These are phyloP conservation scores for Chironomus tepperi DNA, from an alignment of 1,140 invertebrate genomes.

Conservation along the genomic window DNA sequence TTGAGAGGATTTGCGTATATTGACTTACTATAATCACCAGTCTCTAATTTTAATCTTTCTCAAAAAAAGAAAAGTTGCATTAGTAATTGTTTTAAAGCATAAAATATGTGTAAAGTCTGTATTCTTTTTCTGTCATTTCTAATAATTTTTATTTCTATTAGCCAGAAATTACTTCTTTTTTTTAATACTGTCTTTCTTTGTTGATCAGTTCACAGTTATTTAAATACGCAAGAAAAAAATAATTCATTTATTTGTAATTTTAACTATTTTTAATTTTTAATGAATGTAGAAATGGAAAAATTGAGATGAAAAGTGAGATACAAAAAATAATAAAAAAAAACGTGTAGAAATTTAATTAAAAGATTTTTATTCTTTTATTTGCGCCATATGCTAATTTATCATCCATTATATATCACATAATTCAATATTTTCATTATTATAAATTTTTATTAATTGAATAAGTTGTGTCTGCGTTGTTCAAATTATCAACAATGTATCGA, in stretches of 20 bases:
- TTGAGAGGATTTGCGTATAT: no score
- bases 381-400: not conserved
- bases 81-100: no score
- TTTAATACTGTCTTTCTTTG: not conserved
- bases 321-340: not conserved
- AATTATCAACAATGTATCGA: no score
- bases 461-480: no score
- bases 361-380: not conserved
- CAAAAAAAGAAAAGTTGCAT: not conserved
- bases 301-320: not conserved
- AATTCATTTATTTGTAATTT: not conserved
- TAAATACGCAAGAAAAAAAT: not conserved
- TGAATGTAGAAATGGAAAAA: not conserved
- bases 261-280: not conserved
- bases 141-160: not conserved
- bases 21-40: not conserved
- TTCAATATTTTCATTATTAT: no score
- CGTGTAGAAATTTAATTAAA: not conserved
- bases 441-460: no score
- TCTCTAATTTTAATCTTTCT: not conserved
- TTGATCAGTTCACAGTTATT: slow-evolving; percentile 8
- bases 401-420: no score
- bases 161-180: not conserved
- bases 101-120: not conserved
- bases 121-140: not conserved